Percentiles rank a stretch among this genome's conserved stretches.
phyloP scores from a whole-genome alignment of 2,888 invertebrate genomes.

The Metalampra italica region DNA sequence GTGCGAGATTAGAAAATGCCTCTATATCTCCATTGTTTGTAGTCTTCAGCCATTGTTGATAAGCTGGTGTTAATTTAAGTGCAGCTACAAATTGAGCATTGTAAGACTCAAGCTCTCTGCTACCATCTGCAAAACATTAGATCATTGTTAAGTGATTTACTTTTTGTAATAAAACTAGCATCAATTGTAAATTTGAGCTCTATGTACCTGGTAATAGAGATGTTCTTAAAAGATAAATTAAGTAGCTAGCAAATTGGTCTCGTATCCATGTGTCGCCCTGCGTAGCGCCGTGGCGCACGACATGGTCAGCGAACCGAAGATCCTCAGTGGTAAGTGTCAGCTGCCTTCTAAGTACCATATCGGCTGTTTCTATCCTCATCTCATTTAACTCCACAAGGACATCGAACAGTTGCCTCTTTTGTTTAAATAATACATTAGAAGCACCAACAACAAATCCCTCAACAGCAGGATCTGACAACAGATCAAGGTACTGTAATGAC shows the following conservation, averaged over 20 bases:
- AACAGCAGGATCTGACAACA: conserved; percentile 92
- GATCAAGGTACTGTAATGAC: conserved; percentile 95
- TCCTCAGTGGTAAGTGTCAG: conserved; percentile 96
- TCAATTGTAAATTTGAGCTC: too few relatives aligned
- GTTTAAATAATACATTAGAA: conserved; percentile 98
- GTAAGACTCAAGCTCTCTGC: conserved; percentile 91
- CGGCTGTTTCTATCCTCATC: conserved; percentile 89
- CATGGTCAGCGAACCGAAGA: conserved; percentile 95
- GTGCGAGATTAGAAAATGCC: conserved; percentile 83
- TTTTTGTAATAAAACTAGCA: background rate
- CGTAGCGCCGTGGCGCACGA: conserved; percentile 84
- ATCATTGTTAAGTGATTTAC: background rate
- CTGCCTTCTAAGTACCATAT: conserved; percentile 88
- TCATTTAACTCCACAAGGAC: conserved; percentile 94
- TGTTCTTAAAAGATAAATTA: conserved; percentile 89
- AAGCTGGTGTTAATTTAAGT: conserved; percentile 94
- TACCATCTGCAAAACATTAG: conserved; percentile 79
- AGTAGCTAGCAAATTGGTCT: conserved; percentile 93
- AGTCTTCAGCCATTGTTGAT: conserved; percentile 87
- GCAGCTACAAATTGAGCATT: conserved; percentile 89
- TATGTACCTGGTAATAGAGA: conserved; percentile 85
- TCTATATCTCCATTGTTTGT: conserved; percentile 80
- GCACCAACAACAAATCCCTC: conserved; percentile 94
- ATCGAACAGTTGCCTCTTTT: conserved; percentile 94
- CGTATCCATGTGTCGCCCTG: conserved; percentile 98